Percentiles rank a stretch among this genome's conserved stretches.
phyloP scores from a whole-genome alignment of 2,888 invertebrate species.

The Scrobipalpa atriplicella region DNA sequence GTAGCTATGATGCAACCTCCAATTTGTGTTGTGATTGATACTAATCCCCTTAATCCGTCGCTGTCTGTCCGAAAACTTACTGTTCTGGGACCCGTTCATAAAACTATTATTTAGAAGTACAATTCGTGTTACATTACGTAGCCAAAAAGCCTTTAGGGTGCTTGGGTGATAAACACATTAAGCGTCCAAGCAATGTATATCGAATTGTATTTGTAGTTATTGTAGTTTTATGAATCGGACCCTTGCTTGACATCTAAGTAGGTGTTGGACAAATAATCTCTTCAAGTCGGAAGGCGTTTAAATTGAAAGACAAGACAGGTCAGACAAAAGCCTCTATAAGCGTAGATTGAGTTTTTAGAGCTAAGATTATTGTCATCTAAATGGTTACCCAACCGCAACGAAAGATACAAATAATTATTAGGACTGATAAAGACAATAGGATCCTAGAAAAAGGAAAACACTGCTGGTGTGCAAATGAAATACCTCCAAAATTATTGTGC shows the following conservation, averaged over 20 bases:
- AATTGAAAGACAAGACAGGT: conserved; percentile 29
- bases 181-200: no score
- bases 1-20: conserved; percentile 67
- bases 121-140: not conserved
- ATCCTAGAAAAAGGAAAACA: no score
- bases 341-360: conserved; percentile 8
- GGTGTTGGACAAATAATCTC: conserved; percentile 33
- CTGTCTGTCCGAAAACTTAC: conserved; percentile 58
- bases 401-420: no score
- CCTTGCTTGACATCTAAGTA: conserved; percentile 32
- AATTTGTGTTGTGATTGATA: conserved; percentile 77
- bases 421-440: no score
- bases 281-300: conserved; percentile 30
- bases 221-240: not conserved
- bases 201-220: no score
- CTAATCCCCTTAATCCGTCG: conserved; percentile 72
- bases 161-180: no score
- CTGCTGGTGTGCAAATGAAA: no score
- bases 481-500: no score
- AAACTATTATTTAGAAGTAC: not conserved
- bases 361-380: conserved; percentile 1
- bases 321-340: not conserved
- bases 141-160: no score
- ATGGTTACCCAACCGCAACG: not conserved
- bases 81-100: conserved; percentile 39